Conservation (phyloP, 2,797 vertebrate genomes). For the Arnoldichthys spilopterus region DNA sequence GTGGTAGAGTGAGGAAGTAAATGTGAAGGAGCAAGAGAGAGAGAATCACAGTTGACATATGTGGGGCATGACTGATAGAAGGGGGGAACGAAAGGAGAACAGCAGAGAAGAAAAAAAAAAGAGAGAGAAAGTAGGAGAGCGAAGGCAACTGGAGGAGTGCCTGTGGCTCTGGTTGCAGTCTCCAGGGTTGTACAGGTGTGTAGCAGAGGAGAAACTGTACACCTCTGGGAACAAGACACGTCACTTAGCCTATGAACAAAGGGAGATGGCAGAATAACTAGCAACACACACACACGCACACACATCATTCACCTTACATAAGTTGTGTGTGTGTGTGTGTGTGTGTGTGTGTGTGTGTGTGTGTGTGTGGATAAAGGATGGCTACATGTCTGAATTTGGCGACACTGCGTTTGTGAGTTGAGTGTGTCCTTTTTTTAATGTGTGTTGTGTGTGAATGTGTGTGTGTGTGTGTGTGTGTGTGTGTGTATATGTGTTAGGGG, state of each 20-base stretch:
- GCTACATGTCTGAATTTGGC: too few species aligned
- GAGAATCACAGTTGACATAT: background rate
- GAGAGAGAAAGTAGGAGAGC: background rate
- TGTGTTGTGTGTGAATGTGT: too few species aligned
- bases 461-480: too few species aligned
- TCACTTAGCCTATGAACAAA: conserved; percentile 39
- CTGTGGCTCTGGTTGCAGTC: conserved; percentile 20
- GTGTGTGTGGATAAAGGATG: background rate
- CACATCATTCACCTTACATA: conserved; percentile 3
- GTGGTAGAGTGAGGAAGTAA: background rate
- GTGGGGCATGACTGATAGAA: background rate
- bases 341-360: too few species aligned
- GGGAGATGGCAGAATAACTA: conserved; percentile 6
- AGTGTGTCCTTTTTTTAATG: too few species aligned
- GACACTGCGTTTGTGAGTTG: too few species aligned
- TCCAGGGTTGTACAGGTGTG: conserved; percentile 20
- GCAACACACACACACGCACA: conserved; percentile 14
- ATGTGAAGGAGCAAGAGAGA: background rate
- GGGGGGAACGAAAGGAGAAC: background rate
- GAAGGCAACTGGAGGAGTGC: background rate
- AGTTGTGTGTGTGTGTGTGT: too few species aligned
- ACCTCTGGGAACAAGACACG: conserved; percentile 46
- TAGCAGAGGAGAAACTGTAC: conserved; percentile 38
- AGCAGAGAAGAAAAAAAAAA: background rate
- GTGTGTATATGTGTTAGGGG: too few species aligned